Evolutionary conservation across 2,797 vertebrate species (phyloP), one percentile per base, ranked within the genome.

Genomic region (Allenopithecus nigroviridis): DNA sequence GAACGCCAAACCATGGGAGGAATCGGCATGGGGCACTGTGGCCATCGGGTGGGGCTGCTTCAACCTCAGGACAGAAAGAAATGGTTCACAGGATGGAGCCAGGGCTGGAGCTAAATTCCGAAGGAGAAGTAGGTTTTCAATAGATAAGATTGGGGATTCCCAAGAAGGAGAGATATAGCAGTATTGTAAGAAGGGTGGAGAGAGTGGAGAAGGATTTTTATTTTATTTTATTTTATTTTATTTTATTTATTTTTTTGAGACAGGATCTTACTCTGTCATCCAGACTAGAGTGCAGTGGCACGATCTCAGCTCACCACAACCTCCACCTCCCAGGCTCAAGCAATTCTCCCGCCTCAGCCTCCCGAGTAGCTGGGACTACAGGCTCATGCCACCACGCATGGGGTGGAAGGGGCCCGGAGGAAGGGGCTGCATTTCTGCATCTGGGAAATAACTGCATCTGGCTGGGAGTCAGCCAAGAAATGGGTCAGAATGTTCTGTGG

Each of bases 371-470:
- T 12, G 19, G 17, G 21, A 72, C 5, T 39, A 72, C 5, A 22
- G n/a, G 68, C n/a, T 11, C n/a, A 39, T 3, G n/a, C n/a, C 68
- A 72, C n/a, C n/a, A 72, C 2, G 9, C 68, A 16, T 50, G 48
- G 48, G 48, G 48, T 50, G 53, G 74, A 48, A 46, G 8, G 4
- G 0, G 22, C 10, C 33, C 1, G 5, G 10, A 74, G 9, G 1
- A 19, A 33, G 85, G 16, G 9, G 26, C 24, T 55, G n/a, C 36
- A 24, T 39, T 70, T 59, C 50, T 55, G 36, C 41, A 3, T 57
- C 85, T 75, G 43, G 21, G 17, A 81, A 92, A 57, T 11, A 68
- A 64, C n/a, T 30, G 1, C 2, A 8, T 79, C 57, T 8, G 1
- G 21, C 74, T n/a, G 48, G 53, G 7, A 28, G 70, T 24, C 22